Conservation (phyloP, 2,113 vertebrate species). For the Delphinus delphis region DNA sequence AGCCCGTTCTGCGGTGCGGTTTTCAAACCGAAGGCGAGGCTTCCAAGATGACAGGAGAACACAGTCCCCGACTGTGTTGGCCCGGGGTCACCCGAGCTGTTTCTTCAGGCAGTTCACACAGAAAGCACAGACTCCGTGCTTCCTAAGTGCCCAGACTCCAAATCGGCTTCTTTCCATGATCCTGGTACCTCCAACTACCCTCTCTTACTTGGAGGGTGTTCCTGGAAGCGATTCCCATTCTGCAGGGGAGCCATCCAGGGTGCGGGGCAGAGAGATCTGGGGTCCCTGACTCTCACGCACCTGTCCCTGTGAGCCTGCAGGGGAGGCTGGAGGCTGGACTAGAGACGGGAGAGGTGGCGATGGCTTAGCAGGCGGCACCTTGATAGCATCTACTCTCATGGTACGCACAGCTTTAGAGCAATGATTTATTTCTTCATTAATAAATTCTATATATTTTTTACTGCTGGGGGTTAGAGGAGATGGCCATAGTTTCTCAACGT, state of each 20-base stretch:
- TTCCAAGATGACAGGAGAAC: constrained; percentile 39
- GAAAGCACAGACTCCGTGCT: fast-evolving
- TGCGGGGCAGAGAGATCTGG: fast-evolving
- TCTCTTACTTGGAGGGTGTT: fast-evolving
- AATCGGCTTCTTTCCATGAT: not conserved
- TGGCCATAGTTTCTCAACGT: not conserved
- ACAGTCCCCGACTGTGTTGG: not conserved
- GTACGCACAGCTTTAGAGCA: not conserved
- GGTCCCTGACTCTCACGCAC: fast-evolving
- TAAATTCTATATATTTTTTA: not conserved
- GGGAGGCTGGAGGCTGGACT: not conserved
- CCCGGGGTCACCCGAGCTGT: not conserved
- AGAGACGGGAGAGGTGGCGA: fast-evolving
- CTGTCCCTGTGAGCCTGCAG: fast-evolving
- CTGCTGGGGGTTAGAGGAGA: not conserved
- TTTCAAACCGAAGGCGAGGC: constrained; percentile 62
- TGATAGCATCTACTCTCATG: fast-evolving
- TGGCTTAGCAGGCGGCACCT: fast-evolving
- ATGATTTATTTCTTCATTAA: not conserved
- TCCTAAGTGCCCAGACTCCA: not conserved
- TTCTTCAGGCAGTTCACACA: constrained; percentile 46
- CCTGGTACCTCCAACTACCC: not conserved
- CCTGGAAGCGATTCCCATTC: fast-evolving
- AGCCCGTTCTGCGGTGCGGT: constrained; percentile 59
- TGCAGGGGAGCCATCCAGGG: fast-evolving